Conservation (phyloP, 2,797 vertebrate species). For the Australoheros facetus region DNA sequence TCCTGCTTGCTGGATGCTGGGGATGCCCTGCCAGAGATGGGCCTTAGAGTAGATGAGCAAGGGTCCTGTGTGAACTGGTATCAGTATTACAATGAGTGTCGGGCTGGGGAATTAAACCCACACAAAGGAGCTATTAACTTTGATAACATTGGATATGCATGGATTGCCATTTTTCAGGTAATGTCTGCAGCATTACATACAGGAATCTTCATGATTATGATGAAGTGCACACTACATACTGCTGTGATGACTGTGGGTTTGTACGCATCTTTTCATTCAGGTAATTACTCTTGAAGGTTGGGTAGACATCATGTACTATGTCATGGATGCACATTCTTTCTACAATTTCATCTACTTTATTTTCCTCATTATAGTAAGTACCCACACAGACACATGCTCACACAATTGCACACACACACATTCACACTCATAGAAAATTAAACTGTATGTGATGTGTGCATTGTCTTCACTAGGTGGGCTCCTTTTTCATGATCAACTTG, state of each 20-base stretch:
- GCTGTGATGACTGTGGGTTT: slow-evolving; percentile 9
- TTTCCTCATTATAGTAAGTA: slow-evolving; percentile 84
- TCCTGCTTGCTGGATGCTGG: slow-evolving; percentile 87
- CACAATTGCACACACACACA: neutral
- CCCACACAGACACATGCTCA: slow-evolving; percentile 3
- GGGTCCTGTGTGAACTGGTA: slow-evolving; percentile 93
- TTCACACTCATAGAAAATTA: neutral
- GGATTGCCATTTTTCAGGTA: slow-evolving; percentile 99
- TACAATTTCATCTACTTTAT: slow-evolving; percentile 87
- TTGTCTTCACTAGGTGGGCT: slow-evolving; percentile 87
- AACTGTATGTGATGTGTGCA: slow-evolving; percentile 2
- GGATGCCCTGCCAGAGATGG: slow-evolving; percentile 51
- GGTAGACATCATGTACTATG: slow-evolving; percentile 99
- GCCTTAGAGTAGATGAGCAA: slow-evolving; percentile 18
- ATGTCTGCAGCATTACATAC: neutral
- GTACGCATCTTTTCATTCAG: slow-evolving; percentile 69
- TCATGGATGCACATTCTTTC: slow-evolving; percentile 97
- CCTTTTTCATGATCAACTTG: slow-evolving; percentile 99
- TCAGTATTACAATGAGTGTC: slow-evolving; percentile 92
- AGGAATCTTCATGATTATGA: neutral
- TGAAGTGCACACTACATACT: neutral
- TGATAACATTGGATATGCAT: slow-evolving; percentile 97
- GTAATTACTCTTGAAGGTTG: slow-evolving; percentile 98
- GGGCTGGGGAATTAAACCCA: slow-evolving; percentile 90
- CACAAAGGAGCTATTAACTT: slow-evolving; percentile 98